Base-by-base conservation (phyloP, 2,888 invertebrate species). In the Cerastis rubricosa region DNA sequence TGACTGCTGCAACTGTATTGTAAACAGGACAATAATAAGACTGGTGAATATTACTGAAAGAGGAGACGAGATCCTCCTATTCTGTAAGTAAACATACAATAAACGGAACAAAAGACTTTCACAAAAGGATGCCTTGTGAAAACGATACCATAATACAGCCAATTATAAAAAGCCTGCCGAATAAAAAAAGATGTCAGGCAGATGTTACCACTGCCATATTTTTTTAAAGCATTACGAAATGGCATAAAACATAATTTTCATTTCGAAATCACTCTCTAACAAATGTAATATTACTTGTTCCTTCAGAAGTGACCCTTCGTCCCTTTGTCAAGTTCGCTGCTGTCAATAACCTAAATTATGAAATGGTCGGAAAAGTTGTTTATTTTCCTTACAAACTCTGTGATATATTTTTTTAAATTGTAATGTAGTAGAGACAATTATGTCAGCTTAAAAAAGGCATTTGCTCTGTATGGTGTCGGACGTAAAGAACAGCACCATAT, bases 281-380 rank as follows among this genome's bases (percentile, higher is more conserved):
- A 65, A 80, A 63, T 29, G 40, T 76, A 9, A 59, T 66, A 70
- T 57, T 63, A 43, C 35, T 67, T 65, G 61, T 35, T 63, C 25
- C 43, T 35, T 40, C 61, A 80, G 61, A 63, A 80, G 43, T 67
- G 73, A 68, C 57, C 68, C 66, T 25, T 6, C 59, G 57, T 40
- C 40, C 66, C 43, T 72, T 81, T 76, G 43, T 76, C 65, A 54
- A 49, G 51, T 49, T 66, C 47, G 35, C 68, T 47, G 65, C 59
- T 61, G 71, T 76, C 81, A 81, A 81, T 80, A 81, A 71, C 68
- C 45, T 54, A 54, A 64, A n/a, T 59, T 59, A 61, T 14, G n/a
- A 54, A 76, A 76, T 40, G 12, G 22, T 29, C 9, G 25, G 57
- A 29, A 57, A 65, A 65, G 25, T 35, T 63, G 66, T 63, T 54